phyloP scores from a whole-genome alignment of 2,113 vertebrate species.

The Athene noctua region DNA sequence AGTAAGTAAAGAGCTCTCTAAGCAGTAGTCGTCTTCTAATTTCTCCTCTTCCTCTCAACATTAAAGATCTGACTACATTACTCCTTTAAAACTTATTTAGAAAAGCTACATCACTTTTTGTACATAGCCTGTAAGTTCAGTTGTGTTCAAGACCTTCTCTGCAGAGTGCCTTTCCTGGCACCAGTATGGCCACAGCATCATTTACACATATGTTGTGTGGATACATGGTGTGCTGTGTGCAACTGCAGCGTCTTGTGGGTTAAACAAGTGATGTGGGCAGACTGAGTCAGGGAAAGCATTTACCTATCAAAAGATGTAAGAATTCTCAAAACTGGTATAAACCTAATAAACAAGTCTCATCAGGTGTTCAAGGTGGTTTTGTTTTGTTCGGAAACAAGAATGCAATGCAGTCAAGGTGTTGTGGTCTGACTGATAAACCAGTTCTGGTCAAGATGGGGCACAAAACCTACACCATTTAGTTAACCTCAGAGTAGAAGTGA shows the following conservation, averaged over 20 bases:
- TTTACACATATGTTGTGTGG: background rate
- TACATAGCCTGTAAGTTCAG: background rate
- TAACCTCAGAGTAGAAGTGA: background rate
- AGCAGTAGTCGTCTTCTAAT: background rate
- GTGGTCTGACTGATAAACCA: background rate
- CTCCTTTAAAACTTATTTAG: background rate
- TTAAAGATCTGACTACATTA: background rate
- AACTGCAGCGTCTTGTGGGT: background rate
- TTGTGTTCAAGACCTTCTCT: background rate
- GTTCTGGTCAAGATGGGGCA: background rate
- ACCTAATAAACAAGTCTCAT: background rate
- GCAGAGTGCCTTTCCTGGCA: background rate
- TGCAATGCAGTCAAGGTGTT: background rate
- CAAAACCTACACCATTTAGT: background rate
- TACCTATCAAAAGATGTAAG: constrained; percentile 1
- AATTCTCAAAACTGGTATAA: background rate
- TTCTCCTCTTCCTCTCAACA: background rate
- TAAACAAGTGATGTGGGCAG: background rate
- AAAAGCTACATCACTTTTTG: background rate
- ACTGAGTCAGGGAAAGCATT: background rate
- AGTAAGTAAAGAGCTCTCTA: background rate
- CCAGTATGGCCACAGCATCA: background rate
- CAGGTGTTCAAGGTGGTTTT: background rate
- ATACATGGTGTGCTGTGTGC: background rate
- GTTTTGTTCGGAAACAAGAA: constrained; percentile 8